Evolutionary conservation across 2,888 invertebrate genomes (phyloP).

Genomic region (Coelogynopora nodosa): DNA sequence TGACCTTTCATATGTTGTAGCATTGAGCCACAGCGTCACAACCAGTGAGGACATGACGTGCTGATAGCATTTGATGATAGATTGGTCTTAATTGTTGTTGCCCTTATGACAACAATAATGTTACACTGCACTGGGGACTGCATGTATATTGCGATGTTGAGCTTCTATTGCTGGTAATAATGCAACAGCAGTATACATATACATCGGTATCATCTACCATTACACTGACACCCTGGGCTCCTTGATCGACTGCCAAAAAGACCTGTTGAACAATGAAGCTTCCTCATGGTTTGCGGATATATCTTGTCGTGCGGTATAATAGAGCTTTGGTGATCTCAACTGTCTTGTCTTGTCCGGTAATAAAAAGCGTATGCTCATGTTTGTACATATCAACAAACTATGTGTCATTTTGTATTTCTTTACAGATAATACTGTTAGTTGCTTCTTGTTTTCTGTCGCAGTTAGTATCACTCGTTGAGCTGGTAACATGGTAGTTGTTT

Average conservation of each 20-base stretch:
- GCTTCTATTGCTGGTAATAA: not conserved
- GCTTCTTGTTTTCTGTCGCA: constrained; percentile 47
- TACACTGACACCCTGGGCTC: not conserved
- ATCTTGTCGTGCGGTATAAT: constrained; percentile 33
- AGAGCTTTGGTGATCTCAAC: constrained; percentile 22
- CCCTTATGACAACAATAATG: not conserved
- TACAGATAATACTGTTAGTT: constrained; percentile 48
- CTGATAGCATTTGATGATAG: not conserved
- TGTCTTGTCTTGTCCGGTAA: constrained; percentile 39
- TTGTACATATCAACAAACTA: not conserved
- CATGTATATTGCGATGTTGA: not conserved
- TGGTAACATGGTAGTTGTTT: too few relatives aligned
- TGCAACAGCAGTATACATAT: not conserved
- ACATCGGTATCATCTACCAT: constrained; percentile 15
- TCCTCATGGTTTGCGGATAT: constrained; percentile 47
- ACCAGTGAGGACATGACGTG: not conserved
- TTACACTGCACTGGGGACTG: not conserved
- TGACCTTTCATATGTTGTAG: not conserved
- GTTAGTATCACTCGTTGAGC: too few relatives aligned
- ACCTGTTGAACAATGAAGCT: constrained; percentile 47
- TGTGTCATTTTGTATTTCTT: not conserved
- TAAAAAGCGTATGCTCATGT: not conserved
- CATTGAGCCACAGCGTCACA: not conserved
- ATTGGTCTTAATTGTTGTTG: not conserved
- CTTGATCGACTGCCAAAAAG: not conserved